Evolutionary conservation across 2,888 invertebrate species (phyloP).

Genomic region (Argyra leucocephala): DNA sequence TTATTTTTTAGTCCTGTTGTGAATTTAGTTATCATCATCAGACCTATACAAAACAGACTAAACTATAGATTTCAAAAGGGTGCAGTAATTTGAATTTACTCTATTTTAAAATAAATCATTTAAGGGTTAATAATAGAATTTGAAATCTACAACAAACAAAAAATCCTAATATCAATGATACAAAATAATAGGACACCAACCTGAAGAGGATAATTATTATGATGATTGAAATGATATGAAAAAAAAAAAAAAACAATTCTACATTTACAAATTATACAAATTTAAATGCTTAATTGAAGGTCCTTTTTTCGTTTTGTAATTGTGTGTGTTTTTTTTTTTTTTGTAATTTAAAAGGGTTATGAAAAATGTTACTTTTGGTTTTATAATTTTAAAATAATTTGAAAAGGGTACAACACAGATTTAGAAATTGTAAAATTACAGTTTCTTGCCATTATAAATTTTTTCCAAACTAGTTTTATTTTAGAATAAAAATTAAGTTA

Average conservation of each 20-base stretch:
- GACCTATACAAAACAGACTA: no score
- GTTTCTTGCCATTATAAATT: background rate
- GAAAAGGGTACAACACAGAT: background rate
- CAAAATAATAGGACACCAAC: background rate
- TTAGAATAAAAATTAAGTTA: no score
- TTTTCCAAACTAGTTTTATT: no score
- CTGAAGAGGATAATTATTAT: constrained; percentile 1
- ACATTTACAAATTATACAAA: background rate
- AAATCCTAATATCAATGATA: background rate
- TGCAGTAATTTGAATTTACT: no score
- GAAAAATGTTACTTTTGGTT: background rate
- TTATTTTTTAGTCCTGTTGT: no score
- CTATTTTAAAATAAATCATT: no score
- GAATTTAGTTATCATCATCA: no score
- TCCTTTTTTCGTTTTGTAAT: no score
- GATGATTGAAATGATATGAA: background rate
- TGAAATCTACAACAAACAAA: no score
- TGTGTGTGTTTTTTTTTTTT: no score
- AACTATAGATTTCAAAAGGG: background rate
- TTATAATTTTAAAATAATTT: background rate
- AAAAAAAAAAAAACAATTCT: background rate
- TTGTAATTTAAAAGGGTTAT: background rate
- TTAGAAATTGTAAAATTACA: background rate
- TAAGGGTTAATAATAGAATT: no score
- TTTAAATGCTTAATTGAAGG: background rate